Conservation (phyloP, 1,140 invertebrate genomes). For the Heterodera schachtii region DNA sequence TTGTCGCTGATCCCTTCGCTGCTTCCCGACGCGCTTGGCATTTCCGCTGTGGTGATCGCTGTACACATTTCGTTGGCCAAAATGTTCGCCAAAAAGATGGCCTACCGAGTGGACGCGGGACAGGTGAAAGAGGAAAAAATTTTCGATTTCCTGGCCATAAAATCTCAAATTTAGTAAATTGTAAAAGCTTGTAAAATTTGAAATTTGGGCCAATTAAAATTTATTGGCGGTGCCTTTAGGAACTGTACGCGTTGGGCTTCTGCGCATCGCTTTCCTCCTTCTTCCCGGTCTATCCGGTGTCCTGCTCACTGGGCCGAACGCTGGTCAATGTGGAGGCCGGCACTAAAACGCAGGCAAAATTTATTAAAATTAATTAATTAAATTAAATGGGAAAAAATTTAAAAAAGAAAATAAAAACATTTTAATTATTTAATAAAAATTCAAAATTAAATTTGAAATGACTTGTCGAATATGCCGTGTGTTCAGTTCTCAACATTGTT, state of each 20-base stretch:
- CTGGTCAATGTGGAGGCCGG: constrained; percentile 62
- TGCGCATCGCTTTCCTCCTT: constrained; percentile 51
- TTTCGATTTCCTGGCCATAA: too few relatives aligned
- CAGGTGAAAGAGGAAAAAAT: constrained; percentile 46
- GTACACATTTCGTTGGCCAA: constrained; percentile 69
- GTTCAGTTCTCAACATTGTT: constrained; percentile 54
- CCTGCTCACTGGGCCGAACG: constrained; percentile 60
- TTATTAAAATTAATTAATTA: background rate
- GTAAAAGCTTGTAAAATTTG: too few relatives aligned
- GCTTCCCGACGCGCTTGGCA: constrained; percentile 66
- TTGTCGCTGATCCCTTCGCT: constrained; percentile 56
- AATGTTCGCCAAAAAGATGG: constrained; percentile 68
- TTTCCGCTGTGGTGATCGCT: constrained; percentile 69
- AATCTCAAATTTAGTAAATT: too few relatives aligned
- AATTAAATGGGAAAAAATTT: too few relatives aligned
- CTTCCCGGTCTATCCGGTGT: constrained; percentile 61
- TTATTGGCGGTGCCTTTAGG: constrained; percentile 13
- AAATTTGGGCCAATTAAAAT: too few relatives aligned
- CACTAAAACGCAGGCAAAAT: constrained; percentile 53
- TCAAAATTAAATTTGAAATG: constrained; percentile 7
- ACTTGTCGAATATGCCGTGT: too few relatives aligned
- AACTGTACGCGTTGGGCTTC: constrained; percentile 60
- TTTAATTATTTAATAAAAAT: background rate
- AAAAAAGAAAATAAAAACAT: too few relatives aligned
- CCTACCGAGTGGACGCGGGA: constrained; percentile 68